phyloP scores from a whole-genome alignment of 2,113 vertebrate species.

The Phrynosoma blainvillii region DNA sequence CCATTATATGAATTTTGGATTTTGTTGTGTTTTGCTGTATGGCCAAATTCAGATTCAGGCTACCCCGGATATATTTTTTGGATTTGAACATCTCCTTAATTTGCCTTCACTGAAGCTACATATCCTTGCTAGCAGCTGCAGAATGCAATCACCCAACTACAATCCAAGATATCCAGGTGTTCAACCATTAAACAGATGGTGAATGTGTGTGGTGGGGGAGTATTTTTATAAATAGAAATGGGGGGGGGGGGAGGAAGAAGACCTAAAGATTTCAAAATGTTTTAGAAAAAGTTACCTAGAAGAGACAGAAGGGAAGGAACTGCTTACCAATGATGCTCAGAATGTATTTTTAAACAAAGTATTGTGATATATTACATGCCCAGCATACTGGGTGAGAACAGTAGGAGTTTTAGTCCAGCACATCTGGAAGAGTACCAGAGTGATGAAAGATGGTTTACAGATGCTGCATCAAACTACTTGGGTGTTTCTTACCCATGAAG shows the following conservation, averaged over 20 bases:
- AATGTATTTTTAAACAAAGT: background rate
- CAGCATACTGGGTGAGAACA: background rate
- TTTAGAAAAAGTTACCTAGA: background rate
- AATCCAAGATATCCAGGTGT: background rate
- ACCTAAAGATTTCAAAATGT: background rate
- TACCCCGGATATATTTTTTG: too few species aligned
- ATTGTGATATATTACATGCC: background rate
- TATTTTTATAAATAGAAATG: slow-evolving; percentile 1
- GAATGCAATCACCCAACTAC: background rate
- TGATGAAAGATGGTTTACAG: too few species aligned
- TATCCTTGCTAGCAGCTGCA: background rate
- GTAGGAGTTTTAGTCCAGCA: background rate
- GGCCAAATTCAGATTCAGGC: background rate
- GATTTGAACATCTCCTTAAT: background rate
- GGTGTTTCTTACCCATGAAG: background rate
- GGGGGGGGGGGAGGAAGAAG: background rate
- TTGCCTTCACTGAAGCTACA: background rate
- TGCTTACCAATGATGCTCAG: background rate
- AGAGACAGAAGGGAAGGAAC: background rate
- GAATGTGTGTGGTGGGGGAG: background rate
- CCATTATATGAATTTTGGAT: too few species aligned
- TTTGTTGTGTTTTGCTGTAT: too few species aligned
- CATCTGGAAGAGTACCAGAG: background rate
- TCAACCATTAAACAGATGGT: slow-evolving; percentile 1
- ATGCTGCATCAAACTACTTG: background rate